phyloP scores from a whole-genome alignment of 2,113 vertebrate species.

The Capreolus pygargus region DNA sequence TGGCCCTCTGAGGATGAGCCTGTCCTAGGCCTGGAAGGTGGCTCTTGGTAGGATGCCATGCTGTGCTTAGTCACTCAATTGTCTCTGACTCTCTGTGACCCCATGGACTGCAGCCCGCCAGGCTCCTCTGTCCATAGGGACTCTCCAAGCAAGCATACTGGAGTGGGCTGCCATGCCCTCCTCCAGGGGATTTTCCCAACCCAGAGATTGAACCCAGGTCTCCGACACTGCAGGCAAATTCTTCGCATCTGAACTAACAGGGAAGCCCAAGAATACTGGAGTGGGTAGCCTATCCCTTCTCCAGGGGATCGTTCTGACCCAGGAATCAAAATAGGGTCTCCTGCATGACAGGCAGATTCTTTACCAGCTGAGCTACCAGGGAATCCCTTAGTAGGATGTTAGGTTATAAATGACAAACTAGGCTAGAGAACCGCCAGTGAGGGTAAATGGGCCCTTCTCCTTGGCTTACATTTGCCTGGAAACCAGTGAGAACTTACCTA shows the following conservation, averaged over 20 bases:
- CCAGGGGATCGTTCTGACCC: not conserved
- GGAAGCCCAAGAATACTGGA: not conserved
- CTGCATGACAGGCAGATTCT: not conserved
- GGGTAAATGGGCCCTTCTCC: not conserved
- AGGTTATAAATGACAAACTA: not conserved
- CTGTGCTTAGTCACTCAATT: not conserved
- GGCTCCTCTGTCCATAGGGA: not conserved
- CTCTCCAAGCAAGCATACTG: not conserved
- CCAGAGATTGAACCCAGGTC: not conserved
- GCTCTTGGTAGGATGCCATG: not conserved
- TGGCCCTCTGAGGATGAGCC: not conserved
- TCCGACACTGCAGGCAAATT: not conserved
- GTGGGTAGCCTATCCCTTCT: not conserved
- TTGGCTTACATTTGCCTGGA: not conserved
- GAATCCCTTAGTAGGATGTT: not conserved
- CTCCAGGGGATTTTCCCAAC: not conserved
- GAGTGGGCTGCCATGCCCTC: not conserved
- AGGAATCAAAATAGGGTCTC: not conserved
- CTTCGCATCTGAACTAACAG: not conserved
- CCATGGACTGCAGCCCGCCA: not conserved
- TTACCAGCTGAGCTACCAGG: not conserved
- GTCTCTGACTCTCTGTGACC: rapidly evolving
- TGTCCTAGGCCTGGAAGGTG: not conserved
- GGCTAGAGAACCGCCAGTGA: not conserved
- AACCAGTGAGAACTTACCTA: not conserved